Conservation (phyloP, 2,888 invertebrate species). For the Philopedon plagiatum region DNA sequence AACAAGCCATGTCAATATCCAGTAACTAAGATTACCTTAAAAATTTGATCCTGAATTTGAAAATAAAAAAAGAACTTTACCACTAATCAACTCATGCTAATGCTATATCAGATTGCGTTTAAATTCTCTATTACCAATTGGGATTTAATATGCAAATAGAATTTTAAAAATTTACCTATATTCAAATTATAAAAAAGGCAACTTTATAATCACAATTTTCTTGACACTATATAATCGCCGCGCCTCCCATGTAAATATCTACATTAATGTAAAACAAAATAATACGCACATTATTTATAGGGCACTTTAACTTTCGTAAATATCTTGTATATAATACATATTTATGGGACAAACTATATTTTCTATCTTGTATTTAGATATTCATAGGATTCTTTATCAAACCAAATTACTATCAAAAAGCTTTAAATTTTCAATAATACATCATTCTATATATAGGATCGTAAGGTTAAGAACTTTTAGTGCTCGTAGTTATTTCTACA, state of each 20-base stretch:
- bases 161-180: too few species aligned
- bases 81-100: too few species aligned
- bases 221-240: constrained; percentile 32
- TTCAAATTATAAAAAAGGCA: not conserved
- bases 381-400: constrained; percentile 5
- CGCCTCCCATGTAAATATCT: constrained; percentile 44
- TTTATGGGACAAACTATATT: constrained; percentile 31
- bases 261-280: constrained; percentile 21
- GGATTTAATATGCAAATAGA: too few species aligned
- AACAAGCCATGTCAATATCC: too few species aligned
- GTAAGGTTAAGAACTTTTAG: not conserved
- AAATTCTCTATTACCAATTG: too few species aligned
- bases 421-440: constrained; percentile 24
- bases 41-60: too few species aligned
- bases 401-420: constrained; percentile 22
- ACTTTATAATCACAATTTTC: not conserved
- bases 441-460: not conserved
- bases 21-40: too few species aligned
- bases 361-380: constrained; percentile 24
- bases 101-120: too few species aligned
- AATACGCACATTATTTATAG: constrained; percentile 42
- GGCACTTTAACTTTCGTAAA: constrained; percentile 35
- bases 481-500: not conserved
- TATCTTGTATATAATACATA: constrained; percentile 32
- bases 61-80: too few species aligned